Conservation (phyloP, 2,797 vertebrate genomes). For the Acanthurus leucopareius region DNA sequence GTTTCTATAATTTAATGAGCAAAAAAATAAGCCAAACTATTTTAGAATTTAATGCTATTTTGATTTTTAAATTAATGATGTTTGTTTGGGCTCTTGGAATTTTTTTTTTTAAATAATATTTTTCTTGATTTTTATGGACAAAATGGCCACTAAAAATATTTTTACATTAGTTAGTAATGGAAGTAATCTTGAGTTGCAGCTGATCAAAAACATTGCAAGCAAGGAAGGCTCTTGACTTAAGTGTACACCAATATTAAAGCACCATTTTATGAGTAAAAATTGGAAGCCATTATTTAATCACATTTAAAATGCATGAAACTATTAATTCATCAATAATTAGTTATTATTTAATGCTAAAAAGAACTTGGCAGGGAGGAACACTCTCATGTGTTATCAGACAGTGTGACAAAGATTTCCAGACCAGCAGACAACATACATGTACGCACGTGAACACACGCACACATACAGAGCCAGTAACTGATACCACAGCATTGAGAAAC, state of each 20-base stretch:
- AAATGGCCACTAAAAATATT: neutral
- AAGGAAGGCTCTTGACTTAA: neutral
- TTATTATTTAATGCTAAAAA: neutral
- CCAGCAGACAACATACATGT: neutral
- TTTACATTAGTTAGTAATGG: neutral
- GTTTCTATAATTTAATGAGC: neutral
- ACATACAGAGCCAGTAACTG: conserved; percentile 48
- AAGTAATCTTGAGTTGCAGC: neutral
- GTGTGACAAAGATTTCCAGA: conserved; percentile 19
- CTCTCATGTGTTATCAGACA: neutral
- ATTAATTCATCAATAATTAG: neutral
- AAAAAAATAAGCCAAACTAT: neutral
- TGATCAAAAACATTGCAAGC: neutral
- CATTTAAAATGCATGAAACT: neutral
- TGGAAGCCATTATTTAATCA: neutral
- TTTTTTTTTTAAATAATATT: too few relatives aligned
- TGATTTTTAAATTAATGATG: neutral
- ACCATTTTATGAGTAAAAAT: neutral
- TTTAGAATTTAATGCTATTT: neutral
- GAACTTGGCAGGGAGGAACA: neutral
- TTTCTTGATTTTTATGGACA: neutral
- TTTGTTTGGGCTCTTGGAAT: neutral
- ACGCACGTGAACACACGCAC: neutral
- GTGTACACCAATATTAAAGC: neutral
- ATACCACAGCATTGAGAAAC: conserved; percentile 74